phyloP scores from a whole-genome alignment of 2,113 vertebrate species.

The Dolichallabes microphthalmus region DNA sequence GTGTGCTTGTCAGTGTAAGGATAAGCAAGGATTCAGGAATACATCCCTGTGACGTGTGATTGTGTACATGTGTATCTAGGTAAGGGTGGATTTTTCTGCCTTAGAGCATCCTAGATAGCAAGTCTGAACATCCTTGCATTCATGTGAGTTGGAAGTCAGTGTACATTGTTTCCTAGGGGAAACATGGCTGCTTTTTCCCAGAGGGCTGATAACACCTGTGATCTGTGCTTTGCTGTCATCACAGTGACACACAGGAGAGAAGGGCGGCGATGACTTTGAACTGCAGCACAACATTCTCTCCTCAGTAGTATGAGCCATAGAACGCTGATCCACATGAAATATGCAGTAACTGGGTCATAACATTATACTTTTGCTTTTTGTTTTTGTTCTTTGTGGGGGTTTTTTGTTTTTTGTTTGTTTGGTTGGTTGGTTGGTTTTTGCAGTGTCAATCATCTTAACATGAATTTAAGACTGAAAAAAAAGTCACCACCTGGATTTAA shows the following conservation, averaged over 20 bases:
- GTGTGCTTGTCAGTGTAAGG: not conserved
- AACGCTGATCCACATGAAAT: slow-evolving; percentile 4
- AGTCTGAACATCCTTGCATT: slow-evolving; percentile 5
- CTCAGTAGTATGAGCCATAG: not conserved
- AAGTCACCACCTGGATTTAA: too few relatives aligned
- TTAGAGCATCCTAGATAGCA: slow-evolving; percentile 38
- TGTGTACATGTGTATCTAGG: not conserved
- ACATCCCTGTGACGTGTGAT: not conserved
- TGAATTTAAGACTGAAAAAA: too few relatives aligned
- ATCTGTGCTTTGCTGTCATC: slow-evolving; percentile 36
- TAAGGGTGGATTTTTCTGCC: slow-evolving; percentile 32
- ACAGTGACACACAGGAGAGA: slow-evolving; percentile 11
- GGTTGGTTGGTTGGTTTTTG: not conserved
- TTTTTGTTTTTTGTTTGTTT: not conserved
- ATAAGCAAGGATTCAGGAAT: not conserved
- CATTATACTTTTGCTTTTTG: not conserved
- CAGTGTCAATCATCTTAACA: not conserved
- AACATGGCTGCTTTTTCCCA: slow-evolving; percentile 33
- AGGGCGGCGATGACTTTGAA: slow-evolving; percentile 4
- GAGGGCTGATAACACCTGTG: slow-evolving; percentile 28
- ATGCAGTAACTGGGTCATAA: not conserved
- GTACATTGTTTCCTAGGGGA: slow-evolving; percentile 25
- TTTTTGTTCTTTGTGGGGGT: not conserved
- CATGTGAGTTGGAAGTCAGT: slow-evolving; percentile 16
- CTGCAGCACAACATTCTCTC: not conserved